Percentiles rank a stretch among this genome's conserved stretches.
Evolutionary conservation across 2,113 vertebrate genomes (phyloP).

Genomic region (Tragelaphus strepsiceros): DNA sequence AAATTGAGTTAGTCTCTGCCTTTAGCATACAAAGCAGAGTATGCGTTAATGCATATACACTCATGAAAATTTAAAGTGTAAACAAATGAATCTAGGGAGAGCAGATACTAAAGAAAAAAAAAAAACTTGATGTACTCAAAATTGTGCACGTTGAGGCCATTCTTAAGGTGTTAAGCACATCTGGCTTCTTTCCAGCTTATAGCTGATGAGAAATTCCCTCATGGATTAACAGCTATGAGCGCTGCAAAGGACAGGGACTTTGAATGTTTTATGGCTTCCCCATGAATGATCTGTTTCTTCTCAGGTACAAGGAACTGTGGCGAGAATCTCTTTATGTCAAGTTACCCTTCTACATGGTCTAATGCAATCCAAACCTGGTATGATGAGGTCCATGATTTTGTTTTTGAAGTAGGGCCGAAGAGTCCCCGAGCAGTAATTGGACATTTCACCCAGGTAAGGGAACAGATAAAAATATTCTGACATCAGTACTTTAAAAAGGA

Average conservation of each 20-base stretch:
- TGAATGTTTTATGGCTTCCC: neutral
- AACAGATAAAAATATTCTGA: neutral
- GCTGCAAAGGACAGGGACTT: neutral
- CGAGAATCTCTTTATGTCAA: slow-evolving; percentile 50
- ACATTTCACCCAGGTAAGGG: slow-evolving; percentile 51
- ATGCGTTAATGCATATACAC: fast-evolving
- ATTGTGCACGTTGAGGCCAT: neutral
- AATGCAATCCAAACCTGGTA: neutral
- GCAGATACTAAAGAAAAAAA: neutral
- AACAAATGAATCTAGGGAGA: neutral
- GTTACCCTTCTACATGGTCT: fast-evolving
- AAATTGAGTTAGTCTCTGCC: neutral
- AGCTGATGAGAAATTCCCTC: neutral
- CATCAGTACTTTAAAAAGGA: neutral
- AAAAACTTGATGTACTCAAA: neutral
- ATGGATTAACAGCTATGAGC: neutral
- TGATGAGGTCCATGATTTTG: neutral
- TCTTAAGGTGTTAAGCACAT: neutral
- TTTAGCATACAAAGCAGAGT: neutral
- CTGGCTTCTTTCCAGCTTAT: neutral
- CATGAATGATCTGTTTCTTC: neutral
- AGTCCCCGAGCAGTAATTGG: fast-evolving
- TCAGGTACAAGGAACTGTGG: neutral
- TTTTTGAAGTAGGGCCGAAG: neutral
- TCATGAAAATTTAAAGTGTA: neutral